These are phyloP conservation scores for Dolichomitus sp. DNA, from an alignment of 2,888 invertebrate species.

Conservation along the genomic window DNA sequence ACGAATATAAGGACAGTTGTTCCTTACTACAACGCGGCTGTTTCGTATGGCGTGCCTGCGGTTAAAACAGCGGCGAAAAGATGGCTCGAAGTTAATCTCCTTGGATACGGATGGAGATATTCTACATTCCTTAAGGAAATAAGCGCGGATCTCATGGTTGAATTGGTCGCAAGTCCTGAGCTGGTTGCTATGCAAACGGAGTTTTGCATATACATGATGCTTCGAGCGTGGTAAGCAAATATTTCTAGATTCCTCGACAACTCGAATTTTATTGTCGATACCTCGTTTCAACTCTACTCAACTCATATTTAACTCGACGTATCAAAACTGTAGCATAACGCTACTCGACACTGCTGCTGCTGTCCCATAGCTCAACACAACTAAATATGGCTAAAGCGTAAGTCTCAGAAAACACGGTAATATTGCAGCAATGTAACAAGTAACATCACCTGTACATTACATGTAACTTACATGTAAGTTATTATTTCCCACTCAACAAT, in stretches of 20 bases:
- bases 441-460: too few species aligned
- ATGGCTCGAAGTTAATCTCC: conserved; percentile 91
- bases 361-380: too few species aligned
- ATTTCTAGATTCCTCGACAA: neutral
- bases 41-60: conserved; percentile 89
- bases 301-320: too few species aligned
- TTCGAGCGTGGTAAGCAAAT: conserved; percentile 89
- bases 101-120: conserved; percentile 88
- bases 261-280: neutral
- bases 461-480: too few species aligned
- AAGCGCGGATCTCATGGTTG: conserved; percentile 89
- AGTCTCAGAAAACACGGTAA: too few species aligned
- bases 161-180: conserved; percentile 89
- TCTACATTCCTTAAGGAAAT: conserved; percentile 89
- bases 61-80: conserved; percentile 89
- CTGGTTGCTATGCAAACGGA: conserved; percentile 93
- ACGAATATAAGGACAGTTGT: conserved; percentile 91
- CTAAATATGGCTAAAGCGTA: too few species aligned
- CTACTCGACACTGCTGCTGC: too few species aligned
- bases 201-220: conserved; percentile 91
- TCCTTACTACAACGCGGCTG: conserved; percentile 90
- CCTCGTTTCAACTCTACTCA: too few species aligned
- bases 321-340: too few species aligned
- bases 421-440: too few species aligned
- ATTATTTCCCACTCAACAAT: too few species aligned